Conservation (phyloP, 2,888 invertebrate genomes). For the Molanna angustata region DNA sequence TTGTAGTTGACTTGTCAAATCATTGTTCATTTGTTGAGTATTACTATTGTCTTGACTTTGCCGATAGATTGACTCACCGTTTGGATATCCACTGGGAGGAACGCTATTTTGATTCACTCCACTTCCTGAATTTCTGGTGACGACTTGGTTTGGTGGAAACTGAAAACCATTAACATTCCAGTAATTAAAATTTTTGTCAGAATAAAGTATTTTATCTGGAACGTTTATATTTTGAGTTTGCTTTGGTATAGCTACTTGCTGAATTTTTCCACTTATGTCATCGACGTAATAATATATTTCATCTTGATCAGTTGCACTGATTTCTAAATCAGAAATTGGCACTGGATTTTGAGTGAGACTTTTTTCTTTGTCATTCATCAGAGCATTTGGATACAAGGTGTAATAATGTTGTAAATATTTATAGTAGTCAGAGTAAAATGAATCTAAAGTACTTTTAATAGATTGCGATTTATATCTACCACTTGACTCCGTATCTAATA, state of each 20-base stretch:
- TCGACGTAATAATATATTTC: neutral
- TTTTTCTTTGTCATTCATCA: neutral
- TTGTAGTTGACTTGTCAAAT: too few species aligned
- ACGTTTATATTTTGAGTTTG: neutral
- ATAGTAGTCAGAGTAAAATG: neutral
- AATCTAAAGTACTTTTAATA: too few species aligned
- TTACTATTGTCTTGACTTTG: too few species aligned
- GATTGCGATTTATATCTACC: too few species aligned
- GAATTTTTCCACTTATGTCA: neutral
- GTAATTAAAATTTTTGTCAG: slow-evolving; percentile 3
- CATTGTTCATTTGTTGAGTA: too few species aligned
- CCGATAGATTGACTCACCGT: too few species aligned
- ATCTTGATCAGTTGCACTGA: neutral
- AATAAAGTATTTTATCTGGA: neutral
- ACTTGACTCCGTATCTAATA: too few species aligned
- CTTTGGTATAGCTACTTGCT: neutral
- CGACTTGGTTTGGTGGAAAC: neutral
- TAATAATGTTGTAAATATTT: neutral
- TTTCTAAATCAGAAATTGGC: neutral
- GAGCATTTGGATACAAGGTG: neutral
- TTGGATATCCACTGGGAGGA: too few species aligned
- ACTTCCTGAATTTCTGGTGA: too few species aligned
- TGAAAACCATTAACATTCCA: neutral
- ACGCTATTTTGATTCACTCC: too few species aligned
- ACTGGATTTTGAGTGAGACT: neutral